A percentile compares a stretch with the other conserved stretches of the same genome.
Conservation (phyloP, 2,113 vertebrate species). For the Pollimyrus isidori region DNA sequence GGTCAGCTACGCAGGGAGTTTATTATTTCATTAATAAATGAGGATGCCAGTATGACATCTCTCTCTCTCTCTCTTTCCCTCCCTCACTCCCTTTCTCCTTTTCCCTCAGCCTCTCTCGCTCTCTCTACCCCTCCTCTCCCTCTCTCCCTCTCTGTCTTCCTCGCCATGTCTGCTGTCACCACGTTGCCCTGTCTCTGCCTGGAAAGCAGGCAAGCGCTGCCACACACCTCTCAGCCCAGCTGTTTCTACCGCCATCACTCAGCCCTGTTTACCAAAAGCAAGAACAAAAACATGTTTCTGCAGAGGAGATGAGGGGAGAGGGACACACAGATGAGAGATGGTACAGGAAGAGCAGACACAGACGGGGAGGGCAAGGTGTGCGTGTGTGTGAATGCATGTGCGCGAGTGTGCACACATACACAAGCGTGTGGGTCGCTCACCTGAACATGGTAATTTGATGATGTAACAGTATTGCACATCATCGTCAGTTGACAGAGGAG, state of each 20-base stretch:
- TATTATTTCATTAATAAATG: constrained; percentile 56
- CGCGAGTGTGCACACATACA: not conserved
- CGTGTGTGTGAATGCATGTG: not conserved
- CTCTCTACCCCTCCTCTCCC: constrained; percentile 22
- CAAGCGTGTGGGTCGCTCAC: not conserved
- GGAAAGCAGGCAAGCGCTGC: not conserved
- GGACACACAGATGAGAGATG: not conserved
- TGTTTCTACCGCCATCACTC: not conserved
- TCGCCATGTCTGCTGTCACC: not conserved
- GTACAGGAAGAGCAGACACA: not conserved
- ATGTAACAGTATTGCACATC: not conserved
- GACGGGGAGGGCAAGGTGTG: not conserved
- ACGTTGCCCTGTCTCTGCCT: not conserved
- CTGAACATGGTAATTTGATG: not conserved
- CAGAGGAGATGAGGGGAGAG: not conserved
- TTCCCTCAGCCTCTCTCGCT: constrained; percentile 4
- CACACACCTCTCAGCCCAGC: not conserved
- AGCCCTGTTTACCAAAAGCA: not conserved
- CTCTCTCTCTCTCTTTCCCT: constrained; percentile 20
- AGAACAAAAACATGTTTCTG: not conserved
- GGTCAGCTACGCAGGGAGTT: constrained; percentile 48
- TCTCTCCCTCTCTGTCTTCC: constrained; percentile 6
- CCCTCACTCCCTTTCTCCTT: constrained; percentile 21
- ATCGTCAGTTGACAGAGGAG: not conserved
- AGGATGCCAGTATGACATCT: constrained; percentile 50